These are phyloP conservation scores for Petrocephalus sullivani DNA, from an alignment of 2,797 vertebrate genomes.

Conservation along the genomic window DNA sequence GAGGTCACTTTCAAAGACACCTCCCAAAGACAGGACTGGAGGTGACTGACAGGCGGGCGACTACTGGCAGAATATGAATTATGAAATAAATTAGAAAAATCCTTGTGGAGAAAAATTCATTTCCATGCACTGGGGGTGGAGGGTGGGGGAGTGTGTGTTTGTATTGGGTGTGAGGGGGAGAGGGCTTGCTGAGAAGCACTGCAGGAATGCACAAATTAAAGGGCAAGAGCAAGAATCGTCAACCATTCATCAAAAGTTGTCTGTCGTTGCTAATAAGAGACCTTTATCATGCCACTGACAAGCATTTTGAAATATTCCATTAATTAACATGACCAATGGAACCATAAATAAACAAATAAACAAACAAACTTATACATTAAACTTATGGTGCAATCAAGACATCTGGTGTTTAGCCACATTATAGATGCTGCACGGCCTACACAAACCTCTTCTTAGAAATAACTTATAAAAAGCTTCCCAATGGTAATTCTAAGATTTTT, in stretches of 20 bases:
- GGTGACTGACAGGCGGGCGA: constrained; percentile 26
- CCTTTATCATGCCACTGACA: not conserved
- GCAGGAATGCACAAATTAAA: constrained; percentile 4
- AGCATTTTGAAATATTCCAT: not conserved
- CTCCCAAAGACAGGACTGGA: not conserved
- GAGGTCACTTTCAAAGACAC: not conserved
- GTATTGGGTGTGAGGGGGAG: not conserved
- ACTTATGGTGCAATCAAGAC: not conserved
- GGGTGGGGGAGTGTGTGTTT: not conserved
- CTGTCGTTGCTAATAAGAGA: not conserved
- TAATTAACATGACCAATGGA: not conserved
- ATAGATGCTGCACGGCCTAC: not conserved
- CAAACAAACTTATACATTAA: not conserved
- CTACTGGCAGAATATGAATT: constrained; percentile 14
- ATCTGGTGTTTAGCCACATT: not conserved
- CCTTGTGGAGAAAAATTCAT: not conserved
- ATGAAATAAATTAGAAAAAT: constrained; percentile 5
- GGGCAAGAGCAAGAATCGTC: not conserved
- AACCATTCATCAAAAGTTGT: constrained; percentile 14
- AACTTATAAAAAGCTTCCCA: not conserved
- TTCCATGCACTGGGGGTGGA: not conserved
- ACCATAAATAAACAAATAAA: not conserved
- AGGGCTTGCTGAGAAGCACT: not conserved
- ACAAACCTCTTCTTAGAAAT: not conserved
- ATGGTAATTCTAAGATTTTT: not conserved